phyloP scores from a whole-genome alignment of 2,797 vertebrate species.

The Petrocephalus sullivani region DNA sequence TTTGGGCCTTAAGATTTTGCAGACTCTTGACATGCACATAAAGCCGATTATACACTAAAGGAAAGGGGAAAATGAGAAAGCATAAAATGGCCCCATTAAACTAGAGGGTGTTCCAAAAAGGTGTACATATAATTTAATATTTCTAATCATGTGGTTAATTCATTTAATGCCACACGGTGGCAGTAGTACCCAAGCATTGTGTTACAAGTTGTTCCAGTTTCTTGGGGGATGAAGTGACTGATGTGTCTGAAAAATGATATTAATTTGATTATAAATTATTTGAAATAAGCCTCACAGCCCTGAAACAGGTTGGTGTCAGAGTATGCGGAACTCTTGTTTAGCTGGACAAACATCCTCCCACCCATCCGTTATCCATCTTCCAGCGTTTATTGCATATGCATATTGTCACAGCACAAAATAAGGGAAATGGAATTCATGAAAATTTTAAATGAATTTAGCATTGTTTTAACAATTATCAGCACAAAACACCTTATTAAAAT shows the following conservation, averaged over 20 bases:
- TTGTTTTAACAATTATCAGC: neutral
- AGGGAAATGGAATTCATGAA: neutral
- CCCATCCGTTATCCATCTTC: neutral
- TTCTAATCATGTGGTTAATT: neutral
- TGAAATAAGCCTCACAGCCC: neutral
- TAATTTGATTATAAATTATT: neutral
- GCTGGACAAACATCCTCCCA: neutral
- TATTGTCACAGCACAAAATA: neutral
- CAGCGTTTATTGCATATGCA: neutral
- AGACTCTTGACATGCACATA: neutral
- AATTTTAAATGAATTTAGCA: neutral
- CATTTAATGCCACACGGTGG: neutral
- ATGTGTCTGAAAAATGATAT: neutral
- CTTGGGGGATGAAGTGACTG: neutral
- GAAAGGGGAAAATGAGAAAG: neutral
- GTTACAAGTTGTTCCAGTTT: neutral
- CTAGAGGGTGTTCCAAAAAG: neutral
- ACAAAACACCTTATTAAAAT: neutral
- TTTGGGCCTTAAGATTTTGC: neutral
- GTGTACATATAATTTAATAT: neutral
- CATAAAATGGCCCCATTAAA: neutral
- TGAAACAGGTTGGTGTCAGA: neutral
- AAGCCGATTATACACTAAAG: neutral
- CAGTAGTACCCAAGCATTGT: neutral
- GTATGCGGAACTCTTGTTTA: neutral